Percentiles rank a stretch among this genome's conserved stretches.
phyloP scores from a whole-genome alignment of 2,113 vertebrate genomes.

The Neotoma lepida region DNA sequence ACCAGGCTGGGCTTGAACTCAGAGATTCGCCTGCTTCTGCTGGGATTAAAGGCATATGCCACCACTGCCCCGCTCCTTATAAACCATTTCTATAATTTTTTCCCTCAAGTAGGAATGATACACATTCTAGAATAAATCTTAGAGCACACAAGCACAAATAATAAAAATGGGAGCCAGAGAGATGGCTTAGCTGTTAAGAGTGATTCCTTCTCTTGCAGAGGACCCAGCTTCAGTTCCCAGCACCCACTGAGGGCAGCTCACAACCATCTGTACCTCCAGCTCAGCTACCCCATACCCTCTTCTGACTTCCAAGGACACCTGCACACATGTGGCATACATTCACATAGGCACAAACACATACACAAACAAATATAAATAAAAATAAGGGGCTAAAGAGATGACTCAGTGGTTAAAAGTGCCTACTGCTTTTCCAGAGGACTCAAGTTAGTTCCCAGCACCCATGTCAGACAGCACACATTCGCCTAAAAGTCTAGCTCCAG shows the following conservation, averaged over 20 bases:
- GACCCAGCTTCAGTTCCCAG: background rate
- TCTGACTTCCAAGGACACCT: background rate
- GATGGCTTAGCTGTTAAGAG: background rate
- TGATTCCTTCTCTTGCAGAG: background rate
- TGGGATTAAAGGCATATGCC: background rate
- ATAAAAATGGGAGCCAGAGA: background rate
- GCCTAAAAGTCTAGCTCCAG: background rate
- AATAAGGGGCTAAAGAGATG: background rate
- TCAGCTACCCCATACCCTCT: background rate
- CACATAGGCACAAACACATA: background rate
- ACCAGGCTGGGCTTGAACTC: background rate
- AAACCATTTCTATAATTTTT: background rate
- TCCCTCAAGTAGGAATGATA: background rate
- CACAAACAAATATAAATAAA: background rate
- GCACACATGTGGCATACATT: background rate
- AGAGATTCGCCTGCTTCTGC: background rate
- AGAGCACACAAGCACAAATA: background rate
- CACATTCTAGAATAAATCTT: background rate
- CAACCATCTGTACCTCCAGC: background rate
- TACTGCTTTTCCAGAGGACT: background rate
- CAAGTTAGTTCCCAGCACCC: background rate
- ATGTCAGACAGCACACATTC: background rate
- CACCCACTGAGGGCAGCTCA: background rate
- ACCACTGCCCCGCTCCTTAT: background rate
- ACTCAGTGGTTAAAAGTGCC: background rate